A percentile compares a stretch with the other conserved stretches of the same genome.
Evolutionary conservation across 2,797 vertebrate species (phyloP).

Genomic region (Hypotaenidia philippensis): DNA sequence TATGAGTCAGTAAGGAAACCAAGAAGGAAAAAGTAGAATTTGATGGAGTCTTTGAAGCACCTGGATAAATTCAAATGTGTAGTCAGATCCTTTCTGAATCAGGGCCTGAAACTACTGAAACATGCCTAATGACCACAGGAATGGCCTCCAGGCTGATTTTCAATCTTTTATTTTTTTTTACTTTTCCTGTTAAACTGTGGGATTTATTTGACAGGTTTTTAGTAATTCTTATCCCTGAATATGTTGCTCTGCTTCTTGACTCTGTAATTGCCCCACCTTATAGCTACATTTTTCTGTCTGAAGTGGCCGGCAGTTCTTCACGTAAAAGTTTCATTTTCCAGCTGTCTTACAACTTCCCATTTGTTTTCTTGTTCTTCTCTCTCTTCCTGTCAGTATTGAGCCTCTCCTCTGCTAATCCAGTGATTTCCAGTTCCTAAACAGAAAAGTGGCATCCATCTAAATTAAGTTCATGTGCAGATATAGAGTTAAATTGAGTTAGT

Average conservation of each 20-base stretch:
- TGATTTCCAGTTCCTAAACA: background rate
- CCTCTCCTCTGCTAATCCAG: background rate
- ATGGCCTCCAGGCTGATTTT: background rate
- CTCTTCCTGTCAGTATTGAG: background rate
- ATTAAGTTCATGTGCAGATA: background rate
- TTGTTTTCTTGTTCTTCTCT: background rate
- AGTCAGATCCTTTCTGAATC: background rate
- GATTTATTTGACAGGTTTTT: background rate
- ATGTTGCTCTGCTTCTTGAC: background rate
- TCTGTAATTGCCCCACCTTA: background rate
- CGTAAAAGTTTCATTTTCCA: background rate
- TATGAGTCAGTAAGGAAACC: background rate
- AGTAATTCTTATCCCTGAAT: background rate
- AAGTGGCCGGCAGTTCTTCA: background rate
- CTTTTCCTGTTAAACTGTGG: background rate
- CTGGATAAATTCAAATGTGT: background rate
- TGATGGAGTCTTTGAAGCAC: background rate
- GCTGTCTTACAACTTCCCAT: background rate
- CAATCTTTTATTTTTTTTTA: background rate
- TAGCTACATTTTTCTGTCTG: background rate
- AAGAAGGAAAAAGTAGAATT: background rate
- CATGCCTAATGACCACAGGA: background rate
- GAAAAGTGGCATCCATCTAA: background rate
- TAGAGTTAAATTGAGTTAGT: background rate
- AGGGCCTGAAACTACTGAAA: background rate